Base-by-base conservation (phyloP, 2,113 vertebrate genomes). In the Trochalopteron elliotii region DNA sequence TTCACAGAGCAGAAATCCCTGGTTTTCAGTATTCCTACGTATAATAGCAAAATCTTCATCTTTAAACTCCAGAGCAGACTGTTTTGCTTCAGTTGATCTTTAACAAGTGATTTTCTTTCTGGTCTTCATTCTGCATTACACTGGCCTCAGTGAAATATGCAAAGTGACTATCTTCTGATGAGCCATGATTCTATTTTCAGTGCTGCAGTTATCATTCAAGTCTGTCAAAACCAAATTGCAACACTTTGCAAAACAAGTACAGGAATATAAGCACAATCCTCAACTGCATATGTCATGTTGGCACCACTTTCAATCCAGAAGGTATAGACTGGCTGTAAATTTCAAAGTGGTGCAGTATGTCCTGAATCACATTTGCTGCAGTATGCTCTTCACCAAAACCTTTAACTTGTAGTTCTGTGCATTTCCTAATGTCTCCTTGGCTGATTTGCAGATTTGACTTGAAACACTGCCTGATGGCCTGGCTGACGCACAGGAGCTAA, bases 161-260 rank as follows among this genome's bases (percentile, higher is more conserved):
- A 87, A 93, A 96, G 50, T 70, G 39, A 61, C 87, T 93, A 12
- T 67, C 87, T 96, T 88, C 70, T 93, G 74, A 97, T 80, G 74
- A 95, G 84, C 78, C 84, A 77, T 33, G 70, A 87, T 91, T 94
- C 95, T 93, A 90, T 94, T 95, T 95, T 87, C 81, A 96, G 84
- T 53, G 78, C 89, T 69, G 81, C 70, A 93, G 84, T 93, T 91
- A 95, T 89, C 87, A 94, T 82, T 96, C 83, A 94, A 87, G 91
- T 91, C 95, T 97, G 93, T 96, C 94, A 96, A 96, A 96, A 96
- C 61, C 95, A 91, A 94, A 96, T n/a, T 82, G 77, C 94, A 91
- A 91, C 87, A 89, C 78, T 96, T 96, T 87, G 74, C 84, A 94
- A 95, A 97, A 94, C 94, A 95, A 94, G 83, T 47, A 81, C 59